A percentile compares a stretch with the other conserved stretches of the same genome.
Conservation (phyloP, 2,113 vertebrate species). For the Scatophagus argus region DNA sequence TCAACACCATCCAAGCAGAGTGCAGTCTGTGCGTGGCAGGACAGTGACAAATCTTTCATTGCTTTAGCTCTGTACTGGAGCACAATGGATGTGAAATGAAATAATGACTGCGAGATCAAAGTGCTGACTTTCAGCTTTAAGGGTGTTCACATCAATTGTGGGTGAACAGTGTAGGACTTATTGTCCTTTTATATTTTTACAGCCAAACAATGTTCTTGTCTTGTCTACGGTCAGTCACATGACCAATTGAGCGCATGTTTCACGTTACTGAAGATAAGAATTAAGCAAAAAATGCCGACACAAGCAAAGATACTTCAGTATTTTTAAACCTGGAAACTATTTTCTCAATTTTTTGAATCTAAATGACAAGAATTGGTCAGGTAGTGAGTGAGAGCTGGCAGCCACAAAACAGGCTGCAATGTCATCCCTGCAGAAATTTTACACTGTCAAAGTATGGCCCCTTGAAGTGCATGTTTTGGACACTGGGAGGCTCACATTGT, state of each 20-base stretch:
- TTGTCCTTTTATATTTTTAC: constrained; percentile 34
- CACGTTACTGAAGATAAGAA: not conserved
- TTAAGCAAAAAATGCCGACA: not conserved
- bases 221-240: not conserved
- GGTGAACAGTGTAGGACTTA: constrained; percentile 32
- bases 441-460: no score
- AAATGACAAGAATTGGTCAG: no score
- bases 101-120: constrained; percentile 32
- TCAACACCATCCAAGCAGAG: not conserved
- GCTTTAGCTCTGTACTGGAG: constrained; percentile 17
- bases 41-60: constrained; percentile 21
- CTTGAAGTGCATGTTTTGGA: no score
- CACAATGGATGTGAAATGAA: constrained; percentile 37
- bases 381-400: no score
- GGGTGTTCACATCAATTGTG: constrained; percentile 34
- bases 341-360: no score
- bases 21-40: not conserved
- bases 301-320: no score
- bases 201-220: constrained; percentile 28
- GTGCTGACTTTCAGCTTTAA: constrained; percentile 44
- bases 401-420: no score
- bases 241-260: constrained; percentile 17
- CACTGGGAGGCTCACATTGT: no score
- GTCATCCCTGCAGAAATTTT: no score
- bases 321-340: no score